Evolutionary conservation across 2,797 vertebrate species (phyloP), one percentile per base, ranked within the genome.

Genomic region (Leucoraja ocellata): DNA sequence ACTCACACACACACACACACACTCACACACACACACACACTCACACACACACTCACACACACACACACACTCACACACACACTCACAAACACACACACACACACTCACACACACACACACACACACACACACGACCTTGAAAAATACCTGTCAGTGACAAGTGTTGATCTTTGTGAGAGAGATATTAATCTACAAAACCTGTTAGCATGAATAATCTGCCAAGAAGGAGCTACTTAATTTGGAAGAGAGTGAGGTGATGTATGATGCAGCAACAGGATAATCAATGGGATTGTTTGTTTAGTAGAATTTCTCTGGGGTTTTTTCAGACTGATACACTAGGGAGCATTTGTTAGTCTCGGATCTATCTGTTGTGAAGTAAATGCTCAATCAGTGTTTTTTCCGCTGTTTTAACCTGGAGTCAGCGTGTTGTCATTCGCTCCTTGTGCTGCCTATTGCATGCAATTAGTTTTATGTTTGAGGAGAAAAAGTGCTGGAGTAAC

Each of bases 161-260:
- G 94, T 93, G 93, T 94, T 94, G 93, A 94, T 88, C 63, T 88
- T 83, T 94, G 93, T 84, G 93, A 11, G 39, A 94, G 94, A 93
- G 93, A 93, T 65, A 95, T 95, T 94, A 95, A 95, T 95, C 94
- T 94, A 74, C 94, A 93, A 83, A 83, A 81, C 46, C 92, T 10
- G 0, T 94, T 94, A 94, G 93, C 0, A 0, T 73, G 36, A 94
- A 93, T 94, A 78, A 93, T 93, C 65, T 94, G 61, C 91, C 68
- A 61, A 93, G 73, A 95, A 65, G 91, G 71, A 93, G 93, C 93
- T 94, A 0, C 0, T 92, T 93, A n/a, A 0, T 93, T 94, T 93
- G 71, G 91, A 93, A 93, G 36, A 0, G 1, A 25, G 54, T 11
- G 68, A 93, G 36, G 81, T 0, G 10, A 93, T 76, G 73, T 6